Evolutionary conservation across 2,113 vertebrate genomes (phyloP).

Genomic region (Lontra canadensis): DNA sequence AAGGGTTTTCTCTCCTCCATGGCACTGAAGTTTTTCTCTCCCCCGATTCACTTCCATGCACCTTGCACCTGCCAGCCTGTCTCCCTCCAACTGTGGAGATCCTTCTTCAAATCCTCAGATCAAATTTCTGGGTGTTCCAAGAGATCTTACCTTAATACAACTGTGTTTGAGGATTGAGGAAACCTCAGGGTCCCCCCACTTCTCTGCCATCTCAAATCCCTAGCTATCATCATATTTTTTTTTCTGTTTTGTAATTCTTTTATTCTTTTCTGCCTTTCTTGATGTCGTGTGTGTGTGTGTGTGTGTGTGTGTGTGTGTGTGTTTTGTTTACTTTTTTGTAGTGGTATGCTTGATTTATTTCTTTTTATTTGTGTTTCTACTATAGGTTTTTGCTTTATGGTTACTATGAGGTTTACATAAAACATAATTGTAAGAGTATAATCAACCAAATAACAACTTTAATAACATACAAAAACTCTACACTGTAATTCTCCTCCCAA

Average conservation of each 20-base stretch:
- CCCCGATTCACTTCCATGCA: background rate
- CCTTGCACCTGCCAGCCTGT: background rate
- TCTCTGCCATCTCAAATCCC: background rate
- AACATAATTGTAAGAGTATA: background rate
- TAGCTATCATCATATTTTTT: background rate
- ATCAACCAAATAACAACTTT: background rate
- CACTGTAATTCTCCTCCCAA: background rate
- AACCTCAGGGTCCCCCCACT: background rate
- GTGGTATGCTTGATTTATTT: background rate
- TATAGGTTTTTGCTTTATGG: background rate
- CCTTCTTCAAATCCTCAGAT: background rate
- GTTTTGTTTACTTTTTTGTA: background rate
- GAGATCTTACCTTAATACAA: background rate
- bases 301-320: no score
- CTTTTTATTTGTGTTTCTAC: background rate
- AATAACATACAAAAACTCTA: background rate
- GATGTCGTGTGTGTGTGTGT: background rate
- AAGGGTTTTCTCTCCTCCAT: background rate
- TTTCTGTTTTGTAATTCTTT: background rate
- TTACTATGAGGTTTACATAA: background rate
- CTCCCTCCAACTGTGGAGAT: background rate
- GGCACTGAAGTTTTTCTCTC: background rate
- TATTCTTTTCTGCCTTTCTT: background rate
- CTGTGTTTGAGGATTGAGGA: background rate
- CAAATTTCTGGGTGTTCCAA: background rate